Conservation (phyloP, 1,140 invertebrate species). For the Hypsibius dujardini region DNA sequence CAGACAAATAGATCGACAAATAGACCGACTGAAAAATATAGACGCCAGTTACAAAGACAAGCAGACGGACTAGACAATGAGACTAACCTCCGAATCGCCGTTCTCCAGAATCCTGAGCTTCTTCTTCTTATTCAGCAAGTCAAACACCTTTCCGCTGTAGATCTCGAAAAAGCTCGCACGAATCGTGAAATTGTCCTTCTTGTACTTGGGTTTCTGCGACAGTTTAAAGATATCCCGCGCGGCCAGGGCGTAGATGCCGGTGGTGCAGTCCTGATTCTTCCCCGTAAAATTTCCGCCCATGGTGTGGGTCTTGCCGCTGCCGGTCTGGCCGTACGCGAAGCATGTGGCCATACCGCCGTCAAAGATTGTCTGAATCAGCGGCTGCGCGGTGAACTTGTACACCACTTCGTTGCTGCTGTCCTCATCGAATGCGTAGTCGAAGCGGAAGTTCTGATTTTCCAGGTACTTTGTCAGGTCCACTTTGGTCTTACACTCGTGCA, state of each 20-base stretch:
- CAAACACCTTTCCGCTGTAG: constrained; percentile 89
- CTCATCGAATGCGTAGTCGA: constrained; percentile 98
- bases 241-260: constrained; percentile 68
- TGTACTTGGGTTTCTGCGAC: constrained; percentile 55
- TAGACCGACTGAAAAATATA: too few relatives aligned
- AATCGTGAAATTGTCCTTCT: constrained; percentile 56
- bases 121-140: constrained; percentile 79
- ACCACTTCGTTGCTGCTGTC: constrained; percentile 83
- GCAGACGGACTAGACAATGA: too few relatives aligned
- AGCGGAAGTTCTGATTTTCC: constrained; percentile 93
- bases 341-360: constrained; percentile 91
- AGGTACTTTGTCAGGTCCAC: constrained; percentile 96
- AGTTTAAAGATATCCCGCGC: constrained; percentile 75
- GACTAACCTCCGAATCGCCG: constrained; percentile 42
- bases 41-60: too few relatives aligned
- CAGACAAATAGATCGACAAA: too few relatives aligned
- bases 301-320: constrained; percentile 73
- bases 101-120: constrained; percentile 86
- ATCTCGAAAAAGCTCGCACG: constrained; percentile 89
- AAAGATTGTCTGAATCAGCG: constrained; percentile 80
- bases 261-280: constrained; percentile 64
- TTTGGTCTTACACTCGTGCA: constrained; percentile 94
- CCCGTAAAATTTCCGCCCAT: constrained; percentile 71
- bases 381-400: constrained; percentile 85
- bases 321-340: constrained; percentile 92